These are phyloP conservation scores for Centropyge bicolor DNA, from an alignment of 2,797 vertebrate genomes.

Conservation along the genomic window DNA sequence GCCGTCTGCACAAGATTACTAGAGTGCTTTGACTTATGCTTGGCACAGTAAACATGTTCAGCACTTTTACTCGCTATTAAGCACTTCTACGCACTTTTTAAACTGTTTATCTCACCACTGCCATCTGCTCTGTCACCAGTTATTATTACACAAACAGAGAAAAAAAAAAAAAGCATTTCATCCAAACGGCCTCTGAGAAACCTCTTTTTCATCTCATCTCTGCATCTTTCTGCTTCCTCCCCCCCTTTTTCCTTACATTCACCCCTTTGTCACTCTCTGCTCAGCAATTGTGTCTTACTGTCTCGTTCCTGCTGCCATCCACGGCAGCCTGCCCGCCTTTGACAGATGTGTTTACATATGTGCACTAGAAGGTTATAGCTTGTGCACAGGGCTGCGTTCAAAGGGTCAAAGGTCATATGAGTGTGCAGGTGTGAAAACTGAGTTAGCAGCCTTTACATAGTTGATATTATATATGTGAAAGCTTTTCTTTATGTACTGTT, in stretches of 20 bases:
- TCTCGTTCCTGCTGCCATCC: slow-evolving; percentile 47
- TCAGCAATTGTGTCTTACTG: slow-evolving; percentile 41
- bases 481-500: slow-evolving; percentile 32
- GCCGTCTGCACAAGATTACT: slow-evolving; percentile 42
- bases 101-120: slow-evolving; percentile 62
- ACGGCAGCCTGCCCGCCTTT: slow-evolving; percentile 52
- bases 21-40: slow-evolving; percentile 51
- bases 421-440: slow-evolving; percentile 38
- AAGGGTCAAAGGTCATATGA: slow-evolving; percentile 64
- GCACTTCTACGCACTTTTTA: slow-evolving; percentile 62
- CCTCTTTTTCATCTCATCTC: slow-evolving; percentile 27
- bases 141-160: slow-evolving; percentile 44
- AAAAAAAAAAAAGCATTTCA: slow-evolving; percentile 38
- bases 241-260: slow-evolving; percentile 17
- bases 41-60: slow-evolving; percentile 62
- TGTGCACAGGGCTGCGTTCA: slow-evolving; percentile 19
- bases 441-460: slow-evolving; percentile 23
- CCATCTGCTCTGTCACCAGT: slow-evolving; percentile 72
- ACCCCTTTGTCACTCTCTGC: slow-evolving; percentile 26
- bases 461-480: slow-evolving; percentile 24
- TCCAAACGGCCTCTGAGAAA: slow-evolving; percentile 33
- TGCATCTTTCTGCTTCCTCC: slow-evolving; percentile 3
- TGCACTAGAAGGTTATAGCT: slow-evolving; percentile 53
- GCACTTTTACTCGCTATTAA: slow-evolving; percentile 59
- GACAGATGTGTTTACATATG: slow-evolving; percentile 55